phyloP scores from a whole-genome alignment of 30 jellyfish, hydroid and myxozoan species.

The Pseudorhiza aurosa region DNA sequence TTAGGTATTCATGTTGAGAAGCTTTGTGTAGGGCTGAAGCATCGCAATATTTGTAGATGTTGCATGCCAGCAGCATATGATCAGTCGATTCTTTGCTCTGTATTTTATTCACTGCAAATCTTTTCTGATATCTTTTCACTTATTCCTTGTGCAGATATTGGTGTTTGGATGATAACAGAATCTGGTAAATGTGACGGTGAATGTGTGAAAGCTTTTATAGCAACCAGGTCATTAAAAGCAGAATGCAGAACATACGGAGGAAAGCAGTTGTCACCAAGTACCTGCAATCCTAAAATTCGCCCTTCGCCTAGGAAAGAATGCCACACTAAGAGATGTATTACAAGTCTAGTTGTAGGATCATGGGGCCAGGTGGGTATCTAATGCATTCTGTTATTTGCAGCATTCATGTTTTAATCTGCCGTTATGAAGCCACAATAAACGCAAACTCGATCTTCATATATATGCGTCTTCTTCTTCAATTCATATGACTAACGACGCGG shows the following conservation, averaged over 20 bases:
- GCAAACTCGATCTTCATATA: too few relatives aligned
- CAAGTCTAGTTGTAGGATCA: conserved; percentile 58
- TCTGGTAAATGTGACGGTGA: conserved; percentile 50
- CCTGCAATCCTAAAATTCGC: conserved; percentile 50
- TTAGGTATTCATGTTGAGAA: too few relatives aligned
- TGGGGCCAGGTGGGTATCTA: conserved; percentile 82
- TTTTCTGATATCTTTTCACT: too few relatives aligned
- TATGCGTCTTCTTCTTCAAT: too few relatives aligned
- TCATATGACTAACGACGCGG: too few relatives aligned
- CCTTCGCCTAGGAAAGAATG: conserved; percentile 64
- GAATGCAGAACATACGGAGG: conserved; percentile 57
- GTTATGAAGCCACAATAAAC: too few relatives aligned
- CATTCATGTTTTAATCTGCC: too few relatives aligned
- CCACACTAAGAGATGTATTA: conserved; percentile 56
- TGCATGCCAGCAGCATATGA: too few relatives aligned
- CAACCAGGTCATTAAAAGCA: conserved; percentile 10
- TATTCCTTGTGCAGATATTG: conserved; percentile 47
- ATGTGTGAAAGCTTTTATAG: conserved; percentile 47
- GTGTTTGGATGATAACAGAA: conserved; percentile 58
- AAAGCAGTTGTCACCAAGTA: conserved; percentile 1
- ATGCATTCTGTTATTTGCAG: not conserved
- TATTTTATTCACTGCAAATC: too few relatives aligned
- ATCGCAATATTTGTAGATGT: too few relatives aligned
- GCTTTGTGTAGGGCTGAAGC: too few relatives aligned
- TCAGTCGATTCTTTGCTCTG: too few relatives aligned